Evolutionary conservation across 1,140 invertebrate species (phyloP).

Genomic region (Brachionus rotundiformis): DNA sequence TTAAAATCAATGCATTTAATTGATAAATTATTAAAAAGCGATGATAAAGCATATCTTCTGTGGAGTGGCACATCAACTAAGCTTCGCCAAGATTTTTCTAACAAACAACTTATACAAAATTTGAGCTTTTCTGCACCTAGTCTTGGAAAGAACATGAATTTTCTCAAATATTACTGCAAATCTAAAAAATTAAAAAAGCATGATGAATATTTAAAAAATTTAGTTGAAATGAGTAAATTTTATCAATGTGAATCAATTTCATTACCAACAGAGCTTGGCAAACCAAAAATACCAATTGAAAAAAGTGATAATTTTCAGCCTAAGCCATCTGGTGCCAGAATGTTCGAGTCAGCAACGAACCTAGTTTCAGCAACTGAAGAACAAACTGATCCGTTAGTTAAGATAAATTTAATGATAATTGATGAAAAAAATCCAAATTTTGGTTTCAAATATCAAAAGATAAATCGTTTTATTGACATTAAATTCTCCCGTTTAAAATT

Average conservation of each 20-base stretch:
- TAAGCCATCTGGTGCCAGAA: neutral
- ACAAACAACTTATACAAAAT: neutral
- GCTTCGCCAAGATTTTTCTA: neutral
- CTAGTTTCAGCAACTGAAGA: neutral
- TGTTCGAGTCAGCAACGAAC: neutral
- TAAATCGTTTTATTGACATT: slow-evolving; percentile 69
- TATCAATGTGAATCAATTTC: slow-evolving; percentile 72
- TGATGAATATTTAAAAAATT: slow-evolving; percentile 22
- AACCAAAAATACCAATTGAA: slow-evolving; percentile 55
- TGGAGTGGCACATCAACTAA: slow-evolving; percentile 2
- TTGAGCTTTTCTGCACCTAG: slow-evolving; percentile 20
- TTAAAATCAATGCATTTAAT: slow-evolving; percentile 11
- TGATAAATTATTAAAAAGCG: slow-evolving; percentile 15
- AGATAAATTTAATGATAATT: slow-evolving; percentile 69
- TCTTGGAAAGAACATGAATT: slow-evolving; percentile 28
- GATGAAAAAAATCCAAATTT: slow-evolving; percentile 69
- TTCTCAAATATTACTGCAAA: slow-evolving; percentile 6
- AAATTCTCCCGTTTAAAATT: slow-evolving; percentile 88
- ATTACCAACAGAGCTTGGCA: slow-evolving; percentile 68
- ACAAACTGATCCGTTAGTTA: slow-evolving; percentile 65
- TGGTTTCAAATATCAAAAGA: slow-evolving; percentile 67
- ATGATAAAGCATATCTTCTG: slow-evolving; percentile 29
- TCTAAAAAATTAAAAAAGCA: slow-evolving; percentile 31
- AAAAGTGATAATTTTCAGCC: slow-evolving; percentile 41
- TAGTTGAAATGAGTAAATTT: slow-evolving; percentile 9